Evolutionary conservation across 1,140 invertebrate species (phyloP).

Genomic region (Agrypnia vestita): DNA sequence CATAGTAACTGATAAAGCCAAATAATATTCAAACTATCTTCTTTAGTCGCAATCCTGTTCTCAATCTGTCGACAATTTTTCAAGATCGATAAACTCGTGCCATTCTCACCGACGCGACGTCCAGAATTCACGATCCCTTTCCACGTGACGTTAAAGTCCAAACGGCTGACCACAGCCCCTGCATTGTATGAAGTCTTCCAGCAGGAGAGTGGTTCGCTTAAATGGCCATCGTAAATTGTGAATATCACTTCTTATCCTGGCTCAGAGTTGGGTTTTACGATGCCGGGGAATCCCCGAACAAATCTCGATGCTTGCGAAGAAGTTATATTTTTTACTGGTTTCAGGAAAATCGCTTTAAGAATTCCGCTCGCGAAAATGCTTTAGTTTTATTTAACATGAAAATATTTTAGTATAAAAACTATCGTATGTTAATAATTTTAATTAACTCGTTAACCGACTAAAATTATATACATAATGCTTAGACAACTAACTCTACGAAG

Average conservation of each 20-base stretch:
- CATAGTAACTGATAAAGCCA: too few species aligned
- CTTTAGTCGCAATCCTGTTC: too few species aligned
- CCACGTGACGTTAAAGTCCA: neutral
- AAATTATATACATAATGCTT: too few species aligned
- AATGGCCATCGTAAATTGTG: conserved; percentile 11
- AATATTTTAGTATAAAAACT: too few species aligned
- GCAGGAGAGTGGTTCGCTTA: neutral
- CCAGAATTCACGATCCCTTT: neutral
- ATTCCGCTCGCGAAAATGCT: neutral
- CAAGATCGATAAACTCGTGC: conserved; percentile 22
- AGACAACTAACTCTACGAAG: too few species aligned
- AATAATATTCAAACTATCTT: too few species aligned
- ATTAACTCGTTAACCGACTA: too few species aligned
- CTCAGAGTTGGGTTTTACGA: conserved; percentile 7
- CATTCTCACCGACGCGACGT: neutral
- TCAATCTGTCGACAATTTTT: neutral
- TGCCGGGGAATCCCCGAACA: neutral
- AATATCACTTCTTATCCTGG: conserved; percentile 29
- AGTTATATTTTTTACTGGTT: neutral
- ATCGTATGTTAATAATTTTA: too few species aligned
- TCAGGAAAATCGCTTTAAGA: neutral
- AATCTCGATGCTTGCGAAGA: neutral
- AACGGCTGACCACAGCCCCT: conserved; percentile 19
- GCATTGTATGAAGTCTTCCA: neutral
- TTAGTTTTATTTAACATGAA: neutral